Percentiles rank a stretch among this genome's conserved stretches.
phyloP scores from a whole-genome alignment of 2,888 invertebrate genomes.

The Torymus auratus region DNA sequence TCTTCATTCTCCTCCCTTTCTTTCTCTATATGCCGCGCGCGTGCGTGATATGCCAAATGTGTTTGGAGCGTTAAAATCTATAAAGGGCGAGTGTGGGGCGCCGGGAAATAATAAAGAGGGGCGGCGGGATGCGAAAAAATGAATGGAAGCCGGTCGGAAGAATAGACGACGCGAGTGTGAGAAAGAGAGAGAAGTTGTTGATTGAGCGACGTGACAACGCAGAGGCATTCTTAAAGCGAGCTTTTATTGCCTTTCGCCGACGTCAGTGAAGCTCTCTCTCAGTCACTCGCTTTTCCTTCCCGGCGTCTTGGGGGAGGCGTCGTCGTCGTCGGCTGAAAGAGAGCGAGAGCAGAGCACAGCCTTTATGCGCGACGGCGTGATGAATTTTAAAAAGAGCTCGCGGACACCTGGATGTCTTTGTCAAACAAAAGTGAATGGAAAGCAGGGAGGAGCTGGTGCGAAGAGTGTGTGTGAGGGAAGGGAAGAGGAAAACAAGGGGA shows the following conservation, averaged over 20 bases:
- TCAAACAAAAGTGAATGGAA: slow-evolving; percentile 36
- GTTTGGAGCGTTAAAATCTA: background rate
- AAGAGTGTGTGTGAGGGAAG: too few relatives aligned
- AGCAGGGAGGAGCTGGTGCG: too few relatives aligned
- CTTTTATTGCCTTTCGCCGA: slow-evolving; percentile 31
- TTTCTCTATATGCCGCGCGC: background rate
- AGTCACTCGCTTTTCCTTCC: background rate
- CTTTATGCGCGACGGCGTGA: slow-evolving; percentile 6
- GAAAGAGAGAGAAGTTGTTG: slow-evolving; percentile 17
- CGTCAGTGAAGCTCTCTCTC: slow-evolving; percentile 13
- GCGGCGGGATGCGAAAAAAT: background rate
- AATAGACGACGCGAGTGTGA: background rate
- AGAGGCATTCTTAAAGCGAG: slow-evolving; percentile 21
- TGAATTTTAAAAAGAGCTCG: slow-evolving; percentile 42
- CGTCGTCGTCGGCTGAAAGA: background rate
- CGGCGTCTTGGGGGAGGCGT: background rate
- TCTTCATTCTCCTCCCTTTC: slow-evolving; percentile 1
- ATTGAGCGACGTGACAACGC: slow-evolving; percentile 36
- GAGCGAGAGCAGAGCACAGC: background rate
- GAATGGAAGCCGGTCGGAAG: background rate
- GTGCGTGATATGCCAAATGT: slow-evolving; percentile 5
- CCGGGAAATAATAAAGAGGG: too few relatives aligned
- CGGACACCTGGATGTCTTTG: slow-evolving; percentile 33
- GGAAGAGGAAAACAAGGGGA: too few relatives aligned
- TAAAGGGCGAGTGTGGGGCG: too few relatives aligned